Evolutionary conservation across 2,797 vertebrate species (phyloP).

Genomic region (Ceryle rudis): DNA sequence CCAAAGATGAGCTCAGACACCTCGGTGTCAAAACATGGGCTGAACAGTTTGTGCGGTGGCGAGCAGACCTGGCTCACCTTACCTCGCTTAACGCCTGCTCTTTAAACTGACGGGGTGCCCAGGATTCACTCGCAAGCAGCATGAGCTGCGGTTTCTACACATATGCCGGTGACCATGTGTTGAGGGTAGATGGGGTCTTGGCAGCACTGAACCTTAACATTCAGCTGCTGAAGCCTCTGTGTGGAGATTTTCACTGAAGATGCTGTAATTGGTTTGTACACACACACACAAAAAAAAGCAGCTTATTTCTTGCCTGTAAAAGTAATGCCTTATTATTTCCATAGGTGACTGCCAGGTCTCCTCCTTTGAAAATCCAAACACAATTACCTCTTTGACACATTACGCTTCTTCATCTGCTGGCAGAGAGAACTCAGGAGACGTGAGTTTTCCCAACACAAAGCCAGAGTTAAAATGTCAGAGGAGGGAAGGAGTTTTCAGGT

Average conservation of each 20-base stretch:
- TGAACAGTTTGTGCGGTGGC: neutral
- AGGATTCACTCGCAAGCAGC: neutral
- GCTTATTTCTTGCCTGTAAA: neutral
- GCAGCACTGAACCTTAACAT: neutral
- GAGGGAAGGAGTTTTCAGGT: neutral
- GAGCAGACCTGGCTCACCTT: neutral
- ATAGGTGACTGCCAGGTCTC: neutral
- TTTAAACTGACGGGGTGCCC: neutral
- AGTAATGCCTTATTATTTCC: neutral
- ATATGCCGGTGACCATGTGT: accelerated
- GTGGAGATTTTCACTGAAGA: neutral
- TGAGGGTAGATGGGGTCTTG: accelerated
- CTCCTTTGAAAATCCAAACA: neutral
- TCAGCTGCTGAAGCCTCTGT: neutral
- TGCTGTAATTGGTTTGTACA: neutral
- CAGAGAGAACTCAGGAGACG: neutral
- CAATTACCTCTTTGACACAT: neutral
- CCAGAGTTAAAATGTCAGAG: neutral
- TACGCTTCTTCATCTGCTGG: neutral
- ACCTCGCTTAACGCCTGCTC: neutral
- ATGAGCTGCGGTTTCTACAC: accelerated
- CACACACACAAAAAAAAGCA: neutral
- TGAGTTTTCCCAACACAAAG: neutral
- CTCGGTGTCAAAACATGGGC: neutral
- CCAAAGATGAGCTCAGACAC: slow-evolving; percentile 61